Base-by-base conservation (phyloP, 2,797 vertebrate species). In the Botia kubotai region DNA sequence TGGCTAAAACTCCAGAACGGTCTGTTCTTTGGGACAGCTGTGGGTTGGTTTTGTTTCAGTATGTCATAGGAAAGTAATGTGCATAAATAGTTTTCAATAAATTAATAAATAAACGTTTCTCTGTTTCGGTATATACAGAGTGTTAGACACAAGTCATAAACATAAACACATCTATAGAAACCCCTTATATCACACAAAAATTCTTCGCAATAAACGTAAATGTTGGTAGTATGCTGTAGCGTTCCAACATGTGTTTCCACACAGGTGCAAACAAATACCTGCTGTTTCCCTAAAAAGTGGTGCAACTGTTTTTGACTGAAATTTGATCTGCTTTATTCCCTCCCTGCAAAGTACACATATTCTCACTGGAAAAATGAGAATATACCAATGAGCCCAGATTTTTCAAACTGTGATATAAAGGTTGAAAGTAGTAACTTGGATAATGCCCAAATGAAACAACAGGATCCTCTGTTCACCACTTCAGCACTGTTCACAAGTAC, bases 71-170 rank as follows among this genome's bases (percentile, higher is more conserved):
- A 90, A 85, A 85, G 80, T 67, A 82, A 88, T 91, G 87, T 91
- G 90, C 86, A 87, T 89, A 86, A 87, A 88, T 91, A 90, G 88
- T 84, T 75, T 79, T 88, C 77, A 92, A 92, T 92, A 93, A 93
- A 94, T 93, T 91, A 91, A 90, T 92, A 91, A 93, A 90, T 91
- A 84, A 85, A 89, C 74, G 84, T 90, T 82, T 80, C 77, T 86
- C 82, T 86, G 84, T 72, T 82, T 80, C 69, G 76, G 50, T 90
- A 93, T 92, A 87, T 92, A 91, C 90, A 92, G 74, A 83, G 68
- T 80, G 55, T 74, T 52, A 88, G 87, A 87, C 89, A 69, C 60
- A 82, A 79, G 43, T 75, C 75, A 79, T 72, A 80, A 80, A 73
- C 48, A 86, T 83, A 88, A 90, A 87, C 82, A 85, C 83, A 50